These are phyloP conservation scores for Sturnira hondurensis DNA, from an alignment of 2,113 vertebrate species.

Conservation along the genomic window DNA sequence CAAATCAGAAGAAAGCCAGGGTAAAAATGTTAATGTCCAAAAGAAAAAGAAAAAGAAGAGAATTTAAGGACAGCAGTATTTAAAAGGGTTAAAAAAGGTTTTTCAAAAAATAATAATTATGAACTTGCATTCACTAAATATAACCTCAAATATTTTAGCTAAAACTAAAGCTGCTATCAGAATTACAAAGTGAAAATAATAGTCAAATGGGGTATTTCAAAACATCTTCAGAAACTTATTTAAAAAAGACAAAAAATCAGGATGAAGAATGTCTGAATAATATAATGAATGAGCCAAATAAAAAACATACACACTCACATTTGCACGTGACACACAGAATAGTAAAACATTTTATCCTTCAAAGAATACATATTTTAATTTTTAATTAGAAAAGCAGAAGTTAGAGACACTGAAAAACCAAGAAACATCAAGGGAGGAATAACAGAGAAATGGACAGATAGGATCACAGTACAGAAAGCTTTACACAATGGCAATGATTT, in stretches of 20 bases:
- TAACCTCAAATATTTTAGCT: neutral
- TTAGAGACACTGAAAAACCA: neutral
- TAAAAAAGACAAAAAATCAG: neutral
- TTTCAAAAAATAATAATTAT: neutral
- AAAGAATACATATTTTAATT: neutral
- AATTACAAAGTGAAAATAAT: neutral
- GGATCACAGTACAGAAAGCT: neutral
- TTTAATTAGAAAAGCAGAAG: neutral
- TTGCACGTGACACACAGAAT: neutral
- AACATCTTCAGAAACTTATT: neutral
- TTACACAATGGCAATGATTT: neutral
- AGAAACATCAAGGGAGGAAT: neutral
- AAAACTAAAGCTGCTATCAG: neutral
- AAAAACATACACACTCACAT: neutral
- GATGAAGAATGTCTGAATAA: neutral
- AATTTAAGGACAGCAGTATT: neutral
- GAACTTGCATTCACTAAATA: neutral
- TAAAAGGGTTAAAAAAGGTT: neutral
- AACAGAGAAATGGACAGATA: neutral
- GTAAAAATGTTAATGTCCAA: neutral
- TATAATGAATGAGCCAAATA: neutral
- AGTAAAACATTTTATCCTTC: neutral
- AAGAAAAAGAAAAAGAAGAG: neutral
- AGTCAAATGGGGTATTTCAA: neutral
- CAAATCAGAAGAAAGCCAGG: neutral